A percentile compares a stretch with the other conserved stretches of the same genome.
These are phyloP conservation scores for Dicranocentrus wangi DNA, from an alignment of 2,888 invertebrate species.

Conservation along the genomic window DNA sequence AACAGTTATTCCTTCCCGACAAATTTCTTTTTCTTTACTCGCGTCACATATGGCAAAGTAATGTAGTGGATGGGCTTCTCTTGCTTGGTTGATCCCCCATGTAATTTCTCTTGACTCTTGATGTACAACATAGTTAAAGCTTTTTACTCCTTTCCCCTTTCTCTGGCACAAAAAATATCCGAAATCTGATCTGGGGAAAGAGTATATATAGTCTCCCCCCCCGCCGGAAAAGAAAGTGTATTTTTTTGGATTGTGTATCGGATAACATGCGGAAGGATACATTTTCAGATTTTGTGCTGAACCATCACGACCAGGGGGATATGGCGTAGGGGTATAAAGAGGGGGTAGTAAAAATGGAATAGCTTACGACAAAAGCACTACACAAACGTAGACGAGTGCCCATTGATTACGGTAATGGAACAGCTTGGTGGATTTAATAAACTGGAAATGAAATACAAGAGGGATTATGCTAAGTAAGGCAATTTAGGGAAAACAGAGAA, in stretches of 20 bases:
- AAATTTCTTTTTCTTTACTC: slow-evolving; percentile 11
- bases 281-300: slow-evolving; percentile 16
- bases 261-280: not conserved
- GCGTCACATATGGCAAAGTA: slow-evolving; percentile 13
- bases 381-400: not conserved
- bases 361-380: not conserved
- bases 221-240: too few relatives aligned
- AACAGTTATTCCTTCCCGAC: not conserved
- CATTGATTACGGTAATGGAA: slow-evolving; percentile 30
- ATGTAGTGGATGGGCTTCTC: slow-evolving; percentile 24
- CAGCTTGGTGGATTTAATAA: slow-evolving; percentile 47
- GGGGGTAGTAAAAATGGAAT: slow-evolving; percentile 15
- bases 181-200: slow-evolving; percentile 46
- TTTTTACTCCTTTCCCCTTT: slow-evolving; percentile 29
- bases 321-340: not conserved
- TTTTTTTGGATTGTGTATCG: too few relatives aligned
- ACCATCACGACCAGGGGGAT: not conserved
- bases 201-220: too few relatives aligned
- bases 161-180: not conserved
- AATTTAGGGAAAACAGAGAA: slow-evolving; percentile 39
- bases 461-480: slow-evolving; percentile 50
- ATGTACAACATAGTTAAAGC: slow-evolving; percentile 36
- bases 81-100: slow-evolving; percentile 48
- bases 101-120: slow-evolving; percentile 53
- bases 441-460: slow-evolving; percentile 59